phyloP scores from a whole-genome alignment of 2,113 vertebrate species.

The Cercopithecus mona region DNA sequence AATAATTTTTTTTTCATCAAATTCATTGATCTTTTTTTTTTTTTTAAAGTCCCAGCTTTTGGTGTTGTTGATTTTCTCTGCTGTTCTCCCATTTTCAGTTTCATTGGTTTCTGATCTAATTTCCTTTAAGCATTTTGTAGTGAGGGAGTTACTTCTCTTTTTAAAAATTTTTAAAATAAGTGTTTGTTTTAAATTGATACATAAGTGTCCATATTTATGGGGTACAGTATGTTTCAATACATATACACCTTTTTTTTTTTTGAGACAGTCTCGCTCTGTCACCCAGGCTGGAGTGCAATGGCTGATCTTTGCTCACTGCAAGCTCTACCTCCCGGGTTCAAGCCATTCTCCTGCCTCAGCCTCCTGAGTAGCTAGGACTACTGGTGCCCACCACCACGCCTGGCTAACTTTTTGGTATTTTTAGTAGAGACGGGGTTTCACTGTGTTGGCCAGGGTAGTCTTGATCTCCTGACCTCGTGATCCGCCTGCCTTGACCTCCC shows the following conservation, averaged over 20 bases:
- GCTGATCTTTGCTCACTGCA: too few relatives aligned
- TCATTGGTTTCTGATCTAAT: background rate
- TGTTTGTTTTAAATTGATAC: background rate
- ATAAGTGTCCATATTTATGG: background rate
- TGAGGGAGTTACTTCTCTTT: background rate
- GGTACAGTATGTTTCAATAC: background rate
- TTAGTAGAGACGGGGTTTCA: too few relatives aligned
- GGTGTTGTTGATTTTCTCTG: background rate
- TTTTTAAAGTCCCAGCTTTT: background rate
- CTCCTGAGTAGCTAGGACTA: too few relatives aligned
- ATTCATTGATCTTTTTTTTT: background rate
- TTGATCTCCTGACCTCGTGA: too few relatives aligned
- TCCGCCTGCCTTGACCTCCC: too few relatives aligned
- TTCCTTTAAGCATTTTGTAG: background rate
- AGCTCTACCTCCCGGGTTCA: too few relatives aligned
- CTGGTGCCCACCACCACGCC: too few relatives aligned
- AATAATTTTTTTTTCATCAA: background rate
- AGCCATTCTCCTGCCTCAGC: too few relatives aligned
- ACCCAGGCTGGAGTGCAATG: too few relatives aligned
- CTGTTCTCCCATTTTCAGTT: conserved; percentile 1
- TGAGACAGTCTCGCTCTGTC: too few relatives aligned
- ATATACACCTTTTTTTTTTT: background rate
- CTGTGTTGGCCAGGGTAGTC: too few relatives aligned
- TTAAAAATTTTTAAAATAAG: background rate
- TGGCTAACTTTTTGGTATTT: too few relatives aligned